These are phyloP conservation scores for Paedocypris sp. DNA, from an alignment of 2,113 vertebrate genomes.

Conservation along the genomic window DNA sequence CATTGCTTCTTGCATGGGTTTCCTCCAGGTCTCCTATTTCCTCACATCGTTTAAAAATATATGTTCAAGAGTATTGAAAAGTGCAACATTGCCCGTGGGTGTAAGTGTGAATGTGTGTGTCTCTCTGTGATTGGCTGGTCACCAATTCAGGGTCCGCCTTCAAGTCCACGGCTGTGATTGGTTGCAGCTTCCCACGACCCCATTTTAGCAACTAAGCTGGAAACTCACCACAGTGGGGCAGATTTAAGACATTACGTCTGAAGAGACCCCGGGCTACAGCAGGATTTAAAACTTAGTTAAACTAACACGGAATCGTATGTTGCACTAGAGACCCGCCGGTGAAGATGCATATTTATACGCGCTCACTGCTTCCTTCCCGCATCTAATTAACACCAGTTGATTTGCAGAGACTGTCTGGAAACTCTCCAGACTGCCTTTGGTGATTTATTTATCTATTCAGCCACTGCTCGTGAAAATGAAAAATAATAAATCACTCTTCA, in stretches of 20 bases:
- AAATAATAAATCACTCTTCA: constrained; percentile 41
- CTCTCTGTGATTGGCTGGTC: too few relatives aligned
- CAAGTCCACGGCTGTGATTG: too few relatives aligned
- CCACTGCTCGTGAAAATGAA: constrained; percentile 33
- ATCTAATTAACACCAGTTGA: constrained; percentile 46
- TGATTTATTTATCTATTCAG: constrained; percentile 23
- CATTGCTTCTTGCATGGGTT: too few relatives aligned
- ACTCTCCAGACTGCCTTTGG: constrained; percentile 34
- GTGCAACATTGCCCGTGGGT: too few relatives aligned
- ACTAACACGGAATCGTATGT: neutral
- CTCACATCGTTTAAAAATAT: too few relatives aligned
- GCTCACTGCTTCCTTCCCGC: constrained; percentile 33
- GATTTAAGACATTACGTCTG: neutral
- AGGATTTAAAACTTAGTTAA: constrained; percentile 10
- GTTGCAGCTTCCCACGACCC: too few relatives aligned
- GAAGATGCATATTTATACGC: constrained; percentile 36
- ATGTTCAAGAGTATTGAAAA: too few relatives aligned
- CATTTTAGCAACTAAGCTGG: too few relatives aligned
- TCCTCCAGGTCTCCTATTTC: too few relatives aligned
- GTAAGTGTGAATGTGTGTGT: too few relatives aligned
- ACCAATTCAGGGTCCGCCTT: too few relatives aligned
- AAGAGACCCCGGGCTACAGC: constrained; percentile 18
- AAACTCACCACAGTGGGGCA: neutral
- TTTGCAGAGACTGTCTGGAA: constrained; percentile 30
- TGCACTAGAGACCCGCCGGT: constrained; percentile 27